Evolutionary conservation across 2,113 vertebrate genomes (phyloP).

Genomic region (Perccottus glenii): DNA sequence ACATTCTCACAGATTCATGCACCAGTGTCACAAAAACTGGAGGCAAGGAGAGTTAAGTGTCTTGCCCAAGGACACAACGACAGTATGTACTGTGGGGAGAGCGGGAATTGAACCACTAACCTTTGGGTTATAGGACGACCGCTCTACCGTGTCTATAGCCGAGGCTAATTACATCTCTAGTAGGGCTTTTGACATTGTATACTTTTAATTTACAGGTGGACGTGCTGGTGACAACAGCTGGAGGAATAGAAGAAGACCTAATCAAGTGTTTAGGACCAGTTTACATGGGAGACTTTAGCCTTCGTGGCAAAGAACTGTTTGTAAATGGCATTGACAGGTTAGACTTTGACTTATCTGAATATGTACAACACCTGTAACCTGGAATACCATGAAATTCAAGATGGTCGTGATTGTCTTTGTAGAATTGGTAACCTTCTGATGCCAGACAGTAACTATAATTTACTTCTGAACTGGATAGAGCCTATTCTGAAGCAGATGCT

Average conservation of each 20-base stretch:
- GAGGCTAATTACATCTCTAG: too few relatives aligned
- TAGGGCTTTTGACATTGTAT: too few relatives aligned
- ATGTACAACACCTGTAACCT: too few relatives aligned
- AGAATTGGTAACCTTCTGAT: slow-evolving; percentile 89
- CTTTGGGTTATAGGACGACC: too few relatives aligned
- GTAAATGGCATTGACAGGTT: slow-evolving; percentile 86
- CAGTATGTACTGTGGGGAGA: too few relatives aligned
- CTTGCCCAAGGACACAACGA: too few relatives aligned
- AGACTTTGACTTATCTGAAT: not conserved
- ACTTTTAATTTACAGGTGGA: slow-evolving; percentile 78
- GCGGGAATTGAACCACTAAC: too few relatives aligned
- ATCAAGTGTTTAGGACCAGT: slow-evolving; percentile 89
- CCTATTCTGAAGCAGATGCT: slow-evolving; percentile 89
- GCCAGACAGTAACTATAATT: slow-evolving; percentile 88
- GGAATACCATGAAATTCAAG: too few relatives aligned
- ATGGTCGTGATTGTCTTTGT: not conserved
- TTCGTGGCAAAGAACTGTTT: slow-evolving; percentile 84
- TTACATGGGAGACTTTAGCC: slow-evolving; percentile 85
- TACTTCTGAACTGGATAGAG: slow-evolving; percentile 88
- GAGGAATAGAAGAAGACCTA: slow-evolving; percentile 87
- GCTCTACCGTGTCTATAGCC: too few relatives aligned
- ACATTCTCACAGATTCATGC: too few relatives aligned
- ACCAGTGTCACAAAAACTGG: too few relatives aligned
- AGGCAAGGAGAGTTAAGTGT: too few relatives aligned
- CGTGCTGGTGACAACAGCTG: slow-evolving; percentile 87